A percentile compares a stretch with the other conserved stretches of the same genome.
Evolutionary conservation across 2,797 vertebrate species (phyloP).

Genomic region (Morus bassanus): DNA sequence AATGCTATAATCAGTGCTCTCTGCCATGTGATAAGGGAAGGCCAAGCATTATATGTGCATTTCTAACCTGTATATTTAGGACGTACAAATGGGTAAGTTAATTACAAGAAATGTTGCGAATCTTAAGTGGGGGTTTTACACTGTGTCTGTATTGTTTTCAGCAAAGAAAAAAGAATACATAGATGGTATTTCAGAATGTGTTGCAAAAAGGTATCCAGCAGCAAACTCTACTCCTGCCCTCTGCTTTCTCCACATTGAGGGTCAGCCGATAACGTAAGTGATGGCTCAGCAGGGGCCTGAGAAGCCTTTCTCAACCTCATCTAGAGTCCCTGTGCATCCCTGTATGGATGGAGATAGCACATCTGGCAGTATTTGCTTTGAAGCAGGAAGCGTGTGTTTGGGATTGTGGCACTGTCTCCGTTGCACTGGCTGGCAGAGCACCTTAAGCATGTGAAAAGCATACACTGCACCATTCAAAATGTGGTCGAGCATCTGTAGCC

Average conservation of each 20-base stretch:
- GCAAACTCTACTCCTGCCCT: background rate
- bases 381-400: constrained; percentile 11
- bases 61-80: background rate
- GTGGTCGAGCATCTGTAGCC: constrained; percentile 48
- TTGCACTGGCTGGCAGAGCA: constrained; percentile 27
- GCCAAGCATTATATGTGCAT: background rate
- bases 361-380: constrained; percentile 42
- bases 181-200: background rate
- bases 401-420: background rate
- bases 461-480: constrained; percentile 41
- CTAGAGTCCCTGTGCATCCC: background rate
- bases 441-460: constrained; percentile 3
- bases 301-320: background rate
- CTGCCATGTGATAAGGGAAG: background rate
- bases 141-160: background rate
- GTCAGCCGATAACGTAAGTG: background rate
- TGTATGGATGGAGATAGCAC: background rate
- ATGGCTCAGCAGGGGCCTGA: constrained; percentile 11
- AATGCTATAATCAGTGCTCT: background rate
- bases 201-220: background rate
- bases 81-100: background rate
- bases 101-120: background rate
- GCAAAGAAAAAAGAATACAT: background rate
- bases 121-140: background rate
- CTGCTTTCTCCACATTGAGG: background rate